Conservation (phyloP, 2,888 invertebrate species). For the Chironomus riparius region DNA sequence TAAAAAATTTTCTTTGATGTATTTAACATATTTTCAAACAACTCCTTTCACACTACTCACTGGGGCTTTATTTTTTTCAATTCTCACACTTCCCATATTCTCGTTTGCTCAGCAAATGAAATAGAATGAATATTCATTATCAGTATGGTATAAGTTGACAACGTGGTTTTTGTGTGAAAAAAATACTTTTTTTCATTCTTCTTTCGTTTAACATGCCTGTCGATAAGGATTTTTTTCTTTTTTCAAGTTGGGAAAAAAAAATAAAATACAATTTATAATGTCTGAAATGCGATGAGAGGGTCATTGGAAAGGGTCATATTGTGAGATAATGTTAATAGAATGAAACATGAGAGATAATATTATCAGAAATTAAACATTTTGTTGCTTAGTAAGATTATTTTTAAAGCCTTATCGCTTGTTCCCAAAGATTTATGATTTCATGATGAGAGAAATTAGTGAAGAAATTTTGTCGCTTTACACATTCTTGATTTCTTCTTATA, state of each 20-base stretch:
- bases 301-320: not conserved
- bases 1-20: too few relatives aligned
- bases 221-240: not conserved
- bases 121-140: conserved; percentile 17
- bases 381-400: not conserved
- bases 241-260: not conserved
- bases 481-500: not conserved
- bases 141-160: conserved; percentile 21
- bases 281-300: conserved; percentile 4
- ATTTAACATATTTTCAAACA: too few relatives aligned
- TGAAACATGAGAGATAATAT: not conserved
- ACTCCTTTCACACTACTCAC: not conserved
- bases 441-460: not conserved
- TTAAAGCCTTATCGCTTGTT: not conserved
- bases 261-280: not conserved
- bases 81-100: conserved; percentile 13
- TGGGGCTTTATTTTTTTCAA: conserved; percentile 11
- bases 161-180: conserved; percentile 19
- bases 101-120: conserved; percentile 8
- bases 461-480: not conserved
- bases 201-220: not conserved
- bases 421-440: not conserved
- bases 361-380: conserved; percentile 4
- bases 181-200: not conserved
- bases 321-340: not conserved